Base-by-base conservation (phyloP, 2,888 invertebrate genomes). In the Folsomia manolachei region DNA sequence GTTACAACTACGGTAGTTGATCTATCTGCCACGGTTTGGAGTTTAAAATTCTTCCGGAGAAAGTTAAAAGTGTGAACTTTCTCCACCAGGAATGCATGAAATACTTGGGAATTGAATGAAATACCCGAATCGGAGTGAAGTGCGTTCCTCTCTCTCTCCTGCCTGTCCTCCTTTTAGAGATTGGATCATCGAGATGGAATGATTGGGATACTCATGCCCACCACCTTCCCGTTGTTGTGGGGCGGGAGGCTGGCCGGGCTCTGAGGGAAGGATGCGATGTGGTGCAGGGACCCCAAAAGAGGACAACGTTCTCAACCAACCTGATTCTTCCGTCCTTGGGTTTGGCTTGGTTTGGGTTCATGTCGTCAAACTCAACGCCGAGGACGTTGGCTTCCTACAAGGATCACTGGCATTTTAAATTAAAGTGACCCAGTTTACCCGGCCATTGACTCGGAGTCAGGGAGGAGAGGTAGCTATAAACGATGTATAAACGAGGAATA, bases 381-480 rank as follows among this genome's bases (percentile, higher is more conserved):
- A 56, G 56, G 56, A 56, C 56, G 56, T 56, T 56, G 56, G 11
- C 56, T 56, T 56, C 56, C 56, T 56, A 7, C 56, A 19, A 56
- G 56, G 21, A 56, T 56, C 56, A 56, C 56, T 56, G 56, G 19
- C 56, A 56, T 56, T 56, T 56, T 56, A 56, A 56, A 56, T 56
- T 56, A 56, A 56, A 56, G 56, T 56, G 56, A 19, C 56, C 56
- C 56, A 7, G 21, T 56, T 56, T 56, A 7, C 56, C 7, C 39
- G n/a, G 21, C 19, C 56, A 19, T 56, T 21, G 56, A 56, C 56
- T 56, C 56, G 9, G n/a, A n/a, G n/a, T n/a, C n/a, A n/a, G n/a
- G n/a, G n/a, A n/a, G n/a, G n/a, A n/a, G n/a, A n/a, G n/a, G n/a
- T n/a, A n/a, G n/a, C n/a, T n/a, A n/a, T n/a, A n/a, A n/a, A n/a